phyloP scores from a whole-genome alignment of 2,888 invertebrate species.

The Lacanobia wlatinum region DNA sequence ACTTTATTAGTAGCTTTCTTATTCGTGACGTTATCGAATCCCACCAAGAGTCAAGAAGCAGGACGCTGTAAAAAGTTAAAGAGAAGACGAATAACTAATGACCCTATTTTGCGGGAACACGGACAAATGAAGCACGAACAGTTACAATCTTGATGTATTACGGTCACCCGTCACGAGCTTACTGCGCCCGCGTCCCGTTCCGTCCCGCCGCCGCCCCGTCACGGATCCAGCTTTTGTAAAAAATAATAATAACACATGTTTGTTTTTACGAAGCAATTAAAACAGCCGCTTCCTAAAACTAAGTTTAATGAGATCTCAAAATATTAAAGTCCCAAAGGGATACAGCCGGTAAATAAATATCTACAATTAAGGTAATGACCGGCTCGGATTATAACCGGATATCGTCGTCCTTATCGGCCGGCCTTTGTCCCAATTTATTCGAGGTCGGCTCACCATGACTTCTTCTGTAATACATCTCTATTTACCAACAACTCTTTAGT shows the following conservation, averaged over 20 bases:
- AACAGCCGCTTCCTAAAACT: slow-evolving; percentile 10
- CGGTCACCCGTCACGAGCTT: slow-evolving; percentile 5
- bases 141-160: slow-evolving; percentile 28
- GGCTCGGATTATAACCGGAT: not conserved
- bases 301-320: slow-evolving; percentile 16
- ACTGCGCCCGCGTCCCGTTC: not conserved
- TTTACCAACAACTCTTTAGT: not conserved
- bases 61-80: not conserved
- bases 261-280: slow-evolving; percentile 27
- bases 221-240: not conserved
- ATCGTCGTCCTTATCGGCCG: too few species aligned
- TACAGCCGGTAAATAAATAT: slow-evolving; percentile 5
- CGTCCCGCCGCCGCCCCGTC: not conserved
- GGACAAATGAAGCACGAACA: slow-evolving; percentile 27
- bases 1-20: not conserved
- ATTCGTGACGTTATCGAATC: not conserved
- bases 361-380: not conserved
- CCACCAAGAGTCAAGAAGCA: not conserved
- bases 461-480: not conserved
- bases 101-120: slow-evolving; percentile 6
- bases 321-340: slow-evolving; percentile 9
- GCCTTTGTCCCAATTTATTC: too few species aligned
- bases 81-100: slow-evolving; percentile 20
- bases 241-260: slow-evolving; percentile 4
- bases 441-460: too few species aligned